These are phyloP conservation scores for Apostichopus californicus DNA, from an alignment of 35 echinoderm and acorn worm species.

Conservation along the genomic window DNA sequence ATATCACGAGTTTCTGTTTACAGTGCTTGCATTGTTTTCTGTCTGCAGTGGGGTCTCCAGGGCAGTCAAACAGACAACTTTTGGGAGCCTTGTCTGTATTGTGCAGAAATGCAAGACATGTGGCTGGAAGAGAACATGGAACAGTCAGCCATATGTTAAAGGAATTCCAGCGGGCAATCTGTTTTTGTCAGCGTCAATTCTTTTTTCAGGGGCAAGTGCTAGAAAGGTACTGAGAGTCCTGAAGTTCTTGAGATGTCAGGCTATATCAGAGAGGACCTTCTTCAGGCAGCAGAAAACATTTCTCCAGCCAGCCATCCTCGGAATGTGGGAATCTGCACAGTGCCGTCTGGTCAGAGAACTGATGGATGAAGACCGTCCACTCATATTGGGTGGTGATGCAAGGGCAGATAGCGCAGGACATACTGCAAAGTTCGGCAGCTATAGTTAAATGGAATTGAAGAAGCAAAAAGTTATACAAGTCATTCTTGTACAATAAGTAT, in stretches of 20 bases:
- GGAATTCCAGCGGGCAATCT: conserved; percentile 70
- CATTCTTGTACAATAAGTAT: conserved; percentile 1
- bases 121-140: conserved; percentile 35
- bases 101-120: not conserved
- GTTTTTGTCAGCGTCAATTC: conserved; percentile 46
- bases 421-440: conserved; percentile 33
- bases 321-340: not conserved
- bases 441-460: conserved; percentile 21
- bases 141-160: conserved; percentile 63
- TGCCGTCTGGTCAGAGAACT: not conserved
- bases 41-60: not conserved
- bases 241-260: not conserved
- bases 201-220: conserved; percentile 64
- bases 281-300: conserved; percentile 2
- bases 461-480: conserved; percentile 12
- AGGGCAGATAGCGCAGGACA: conserved; percentile 24
- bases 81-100: too few relatives aligned
- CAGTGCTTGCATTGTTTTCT: not conserved
- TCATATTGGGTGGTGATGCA: conserved; percentile 24
- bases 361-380: not conserved
- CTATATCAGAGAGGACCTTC: not conserved
- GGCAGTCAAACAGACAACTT: too few relatives aligned
- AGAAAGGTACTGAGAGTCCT: conserved; percentile 35
- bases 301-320: not conserved
- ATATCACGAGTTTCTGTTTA: too few relatives aligned